Evolutionary conservation across 2,113 vertebrate genomes (phyloP).

Genomic region (Petaurus breviceps): DNA sequence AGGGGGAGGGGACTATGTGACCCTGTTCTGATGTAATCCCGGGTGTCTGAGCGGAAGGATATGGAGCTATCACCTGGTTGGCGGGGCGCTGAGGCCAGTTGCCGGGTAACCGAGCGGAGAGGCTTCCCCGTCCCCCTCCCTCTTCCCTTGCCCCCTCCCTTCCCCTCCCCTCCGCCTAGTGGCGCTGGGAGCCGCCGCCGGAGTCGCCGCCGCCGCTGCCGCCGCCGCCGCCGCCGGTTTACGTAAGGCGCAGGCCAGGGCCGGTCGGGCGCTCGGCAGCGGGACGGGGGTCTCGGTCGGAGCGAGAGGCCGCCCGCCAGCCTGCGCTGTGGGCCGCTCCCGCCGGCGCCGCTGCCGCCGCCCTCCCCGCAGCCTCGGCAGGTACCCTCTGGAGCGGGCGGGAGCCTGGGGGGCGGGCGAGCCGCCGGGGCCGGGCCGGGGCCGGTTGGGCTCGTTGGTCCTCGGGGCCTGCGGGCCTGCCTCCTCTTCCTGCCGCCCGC

Average conservation of each 20-base stretch:
- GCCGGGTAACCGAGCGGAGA: conserved; percentile 80
- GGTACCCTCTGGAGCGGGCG: conserved; percentile 78
- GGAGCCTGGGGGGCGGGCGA: conserved; percentile 56
- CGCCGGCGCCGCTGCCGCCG: conserved; percentile 48
- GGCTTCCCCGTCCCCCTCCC: conserved; percentile 64
- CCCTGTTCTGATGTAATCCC: conserved; percentile 59
- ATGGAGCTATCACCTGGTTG: conserved; percentile 69
- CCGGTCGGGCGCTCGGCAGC: conserved; percentile 73
- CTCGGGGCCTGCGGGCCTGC: not conserved
- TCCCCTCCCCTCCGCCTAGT: conserved; percentile 75
- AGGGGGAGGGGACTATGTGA: conserved; percentile 23
- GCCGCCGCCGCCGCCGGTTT: conserved; percentile 81
- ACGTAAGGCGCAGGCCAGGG: conserved; percentile 84
- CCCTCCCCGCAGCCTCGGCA: conserved; percentile 81
- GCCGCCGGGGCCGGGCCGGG: not conserved
- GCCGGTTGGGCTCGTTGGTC: not conserved
- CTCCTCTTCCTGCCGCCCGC: not conserved
- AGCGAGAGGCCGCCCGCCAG: conserved; percentile 53
- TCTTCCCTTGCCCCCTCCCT: conserved; percentile 37
- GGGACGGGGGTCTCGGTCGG: conserved; percentile 56
- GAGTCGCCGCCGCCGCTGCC: conserved; percentile 59
- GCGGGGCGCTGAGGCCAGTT: conserved; percentile 80
- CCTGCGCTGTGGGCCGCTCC: not conserved
- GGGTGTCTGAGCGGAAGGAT: conserved; percentile 83
- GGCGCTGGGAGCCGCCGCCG: conserved; percentile 77